A percentile compares a stretch with the other conserved stretches of the same genome.
Evolutionary conservation across 2,797 vertebrate genomes (phyloP).

Genomic region (Lutjanus campechanus): DNA sequence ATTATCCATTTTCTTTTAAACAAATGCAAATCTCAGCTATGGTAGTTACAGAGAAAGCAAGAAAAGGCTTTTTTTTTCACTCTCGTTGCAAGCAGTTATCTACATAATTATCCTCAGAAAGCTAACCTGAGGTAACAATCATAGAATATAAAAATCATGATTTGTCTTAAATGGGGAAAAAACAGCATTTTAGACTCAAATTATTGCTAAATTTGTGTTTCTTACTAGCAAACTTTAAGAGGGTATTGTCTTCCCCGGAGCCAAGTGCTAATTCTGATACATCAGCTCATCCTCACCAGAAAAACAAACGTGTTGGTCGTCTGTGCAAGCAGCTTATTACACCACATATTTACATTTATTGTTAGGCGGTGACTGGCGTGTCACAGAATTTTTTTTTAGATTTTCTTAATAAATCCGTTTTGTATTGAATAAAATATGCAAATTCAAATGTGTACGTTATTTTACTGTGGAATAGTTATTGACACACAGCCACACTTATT

Average conservation of each 20-base stretch:
- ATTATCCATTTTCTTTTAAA: background rate
- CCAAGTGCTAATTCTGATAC: background rate
- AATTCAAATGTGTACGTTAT: no score
- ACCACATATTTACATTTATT: no score
- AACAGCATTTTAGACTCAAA: background rate
- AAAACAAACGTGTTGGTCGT: no score
- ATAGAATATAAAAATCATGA: background rate
- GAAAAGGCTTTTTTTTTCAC: constrained; percentile 9
- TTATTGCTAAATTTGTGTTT: background rate
- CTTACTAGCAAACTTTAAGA: background rate
- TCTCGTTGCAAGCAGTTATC: constrained; percentile 12
- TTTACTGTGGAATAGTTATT: no score
- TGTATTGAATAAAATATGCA: no score
- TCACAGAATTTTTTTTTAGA: no score
- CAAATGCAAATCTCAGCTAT: constrained; percentile 4
- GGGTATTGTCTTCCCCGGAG: constrained; percentile 1
- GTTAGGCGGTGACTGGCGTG: no score
- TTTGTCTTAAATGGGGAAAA: background rate
- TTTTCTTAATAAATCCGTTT: no score
- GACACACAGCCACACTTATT: no score
- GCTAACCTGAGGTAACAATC: constrained; percentile 5
- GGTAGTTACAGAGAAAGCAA: constrained; percentile 20
- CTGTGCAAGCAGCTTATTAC: no score
- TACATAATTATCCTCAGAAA: constrained; percentile 1
- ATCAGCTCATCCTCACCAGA: no score